phyloP scores from a whole-genome alignment of 2,113 vertebrate species.

The Psephotus haematonotus region DNA sequence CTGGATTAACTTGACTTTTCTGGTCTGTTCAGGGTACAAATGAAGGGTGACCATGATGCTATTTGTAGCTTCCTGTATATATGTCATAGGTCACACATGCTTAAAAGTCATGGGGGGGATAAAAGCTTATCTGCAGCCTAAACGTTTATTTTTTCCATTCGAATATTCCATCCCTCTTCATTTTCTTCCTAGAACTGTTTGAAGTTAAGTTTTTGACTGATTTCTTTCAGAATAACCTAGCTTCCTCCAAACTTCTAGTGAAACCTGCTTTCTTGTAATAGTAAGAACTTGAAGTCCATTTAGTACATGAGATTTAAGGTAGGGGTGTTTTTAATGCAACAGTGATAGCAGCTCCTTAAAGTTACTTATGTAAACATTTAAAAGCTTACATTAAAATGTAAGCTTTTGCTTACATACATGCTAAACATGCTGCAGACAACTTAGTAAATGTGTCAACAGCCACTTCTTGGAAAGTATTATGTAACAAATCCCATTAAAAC shows the following conservation, averaged over 20 bases:
- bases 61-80: neutral
- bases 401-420: neutral
- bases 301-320: neutral
- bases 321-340: neutral
- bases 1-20: neutral
- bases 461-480: neutral
- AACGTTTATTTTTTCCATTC: neutral
- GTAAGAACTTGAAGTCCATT: neutral
- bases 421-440: neutral
- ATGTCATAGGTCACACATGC: neutral
- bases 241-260: neutral
- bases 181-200: neutral
- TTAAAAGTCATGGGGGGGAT: neutral
- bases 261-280: neutral
- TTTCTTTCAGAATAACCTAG: neutral
- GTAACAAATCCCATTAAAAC: neutral
- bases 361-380: neutral
- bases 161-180: neutral
- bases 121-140: neutral
- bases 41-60: neutral
- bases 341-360: neutral
- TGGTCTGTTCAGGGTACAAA: neutral
- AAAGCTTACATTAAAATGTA: too few species aligned
- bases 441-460: neutral
- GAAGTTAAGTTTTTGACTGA: neutral